Conservation (phyloP, 2,113 vertebrate species). For the Bufo gargarizans region DNA sequence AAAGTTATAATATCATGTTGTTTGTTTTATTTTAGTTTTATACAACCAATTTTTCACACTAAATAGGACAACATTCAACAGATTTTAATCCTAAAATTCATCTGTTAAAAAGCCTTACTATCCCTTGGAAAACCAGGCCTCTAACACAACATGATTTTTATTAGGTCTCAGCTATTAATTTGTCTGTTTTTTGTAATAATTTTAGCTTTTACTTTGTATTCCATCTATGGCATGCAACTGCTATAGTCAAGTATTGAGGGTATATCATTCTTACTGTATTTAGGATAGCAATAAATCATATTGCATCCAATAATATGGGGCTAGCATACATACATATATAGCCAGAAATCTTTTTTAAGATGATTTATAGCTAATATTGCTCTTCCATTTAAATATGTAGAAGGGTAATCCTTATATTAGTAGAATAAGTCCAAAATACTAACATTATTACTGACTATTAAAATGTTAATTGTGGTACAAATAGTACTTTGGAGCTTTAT, state of each 20-base stretch:
- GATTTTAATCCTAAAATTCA: background rate
- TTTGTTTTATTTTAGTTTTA: too few relatives aligned
- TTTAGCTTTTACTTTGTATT: background rate
- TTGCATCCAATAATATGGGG: background rate
- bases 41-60: background rate
- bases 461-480: conserved; percentile 7
- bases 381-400: conserved; percentile 15
- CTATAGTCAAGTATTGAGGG: background rate
- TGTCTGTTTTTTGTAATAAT: background rate
- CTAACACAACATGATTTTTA: background rate
- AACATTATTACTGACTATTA: conserved; percentile 20
- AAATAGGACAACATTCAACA: background rate
- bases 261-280: background rate
- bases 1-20: background rate
- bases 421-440: background rate
- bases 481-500: background rate
- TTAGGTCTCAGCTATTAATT: background rate
- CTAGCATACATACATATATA: background rate
- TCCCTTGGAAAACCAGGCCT: background rate
- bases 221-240: background rate
- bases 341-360: background rate
- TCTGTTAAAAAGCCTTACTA: conserved; percentile 43
- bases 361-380: background rate
- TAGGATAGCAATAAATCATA: background rate
- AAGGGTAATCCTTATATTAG: background rate